Evolutionary conservation across 2,888 invertebrate genomes (phyloP).

Genomic region (Sipha maydis): DNA sequence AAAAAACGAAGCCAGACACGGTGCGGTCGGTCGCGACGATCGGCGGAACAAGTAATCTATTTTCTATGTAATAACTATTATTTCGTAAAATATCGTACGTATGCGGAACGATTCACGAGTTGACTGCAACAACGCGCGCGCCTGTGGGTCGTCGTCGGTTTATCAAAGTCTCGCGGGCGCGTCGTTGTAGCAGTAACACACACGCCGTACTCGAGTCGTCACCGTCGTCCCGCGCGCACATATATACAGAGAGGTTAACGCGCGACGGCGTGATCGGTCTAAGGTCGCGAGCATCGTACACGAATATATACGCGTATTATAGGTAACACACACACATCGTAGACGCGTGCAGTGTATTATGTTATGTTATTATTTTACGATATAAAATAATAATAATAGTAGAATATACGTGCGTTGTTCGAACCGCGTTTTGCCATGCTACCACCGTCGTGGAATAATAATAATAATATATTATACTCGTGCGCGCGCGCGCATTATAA

Average conservation of each 20-base stretch:
- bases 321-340: too few species aligned
- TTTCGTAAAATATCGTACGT: too few species aligned
- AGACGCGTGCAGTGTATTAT: too few species aligned
- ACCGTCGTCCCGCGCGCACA: background rate
- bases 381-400: background rate
- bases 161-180: background rate
- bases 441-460: background rate
- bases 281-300: slow-evolving; percentile 29
- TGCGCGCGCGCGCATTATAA: background rate
- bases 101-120: too few species aligned
- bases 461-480: background rate
- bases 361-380: background rate
- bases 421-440: background rate
- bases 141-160: background rate
- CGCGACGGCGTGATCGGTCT: too few species aligned
- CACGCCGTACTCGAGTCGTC: background rate
- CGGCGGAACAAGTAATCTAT: too few species aligned
- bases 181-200: background rate
- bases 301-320: too few species aligned
- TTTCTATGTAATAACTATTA: too few species aligned
- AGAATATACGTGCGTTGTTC: background rate
- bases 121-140: background rate
- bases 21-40: too few species aligned
- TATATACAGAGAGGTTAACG: background rate
- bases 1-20: too few species aligned